Conservation (phyloP, 2,888 invertebrate species). For the Ochropleura plecta region DNA sequence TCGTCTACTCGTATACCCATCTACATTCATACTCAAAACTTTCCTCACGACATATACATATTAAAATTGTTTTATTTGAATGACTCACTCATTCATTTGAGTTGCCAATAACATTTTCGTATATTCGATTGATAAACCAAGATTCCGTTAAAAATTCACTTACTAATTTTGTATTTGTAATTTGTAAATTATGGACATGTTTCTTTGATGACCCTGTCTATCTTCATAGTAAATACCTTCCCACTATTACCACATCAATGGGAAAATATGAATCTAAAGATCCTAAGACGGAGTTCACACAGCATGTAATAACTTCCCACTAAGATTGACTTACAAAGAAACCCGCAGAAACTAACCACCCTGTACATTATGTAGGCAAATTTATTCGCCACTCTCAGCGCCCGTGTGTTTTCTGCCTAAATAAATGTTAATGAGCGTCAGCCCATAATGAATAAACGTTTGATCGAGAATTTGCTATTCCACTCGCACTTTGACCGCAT, state of each 20-base stretch:
- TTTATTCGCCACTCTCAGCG: constrained; percentile 50
- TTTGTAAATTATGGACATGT: background rate
- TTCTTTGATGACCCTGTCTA: background rate
- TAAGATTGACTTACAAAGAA: constrained; percentile 15
- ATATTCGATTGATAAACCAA: background rate
- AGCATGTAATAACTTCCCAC: constrained; percentile 8
- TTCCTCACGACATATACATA: too few relatives aligned
- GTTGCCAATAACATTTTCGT: background rate
- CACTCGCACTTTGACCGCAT: constrained; percentile 58
- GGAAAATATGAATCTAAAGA: background rate
- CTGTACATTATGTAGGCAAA: constrained; percentile 39
- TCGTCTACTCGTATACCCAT: too few relatives aligned
- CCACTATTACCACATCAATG: too few relatives aligned
- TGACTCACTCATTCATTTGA: background rate
- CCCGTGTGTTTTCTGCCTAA: constrained; percentile 68
- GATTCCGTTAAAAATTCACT: background rate
- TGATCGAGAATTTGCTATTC: constrained; percentile 76
- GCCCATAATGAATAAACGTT: constrained; percentile 73
- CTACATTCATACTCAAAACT: too few relatives aligned
- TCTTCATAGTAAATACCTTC: background rate
- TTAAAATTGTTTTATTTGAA: background rate
- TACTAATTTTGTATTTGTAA: background rate
- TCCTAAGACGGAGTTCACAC: background rate
- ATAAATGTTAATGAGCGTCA: constrained; percentile 76
- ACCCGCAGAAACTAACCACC: constrained; percentile 27